These are phyloP conservation scores for Pachycephala philippinensis DNA, from an alignment of 2,113 vertebrate species.

Conservation along the genomic window DNA sequence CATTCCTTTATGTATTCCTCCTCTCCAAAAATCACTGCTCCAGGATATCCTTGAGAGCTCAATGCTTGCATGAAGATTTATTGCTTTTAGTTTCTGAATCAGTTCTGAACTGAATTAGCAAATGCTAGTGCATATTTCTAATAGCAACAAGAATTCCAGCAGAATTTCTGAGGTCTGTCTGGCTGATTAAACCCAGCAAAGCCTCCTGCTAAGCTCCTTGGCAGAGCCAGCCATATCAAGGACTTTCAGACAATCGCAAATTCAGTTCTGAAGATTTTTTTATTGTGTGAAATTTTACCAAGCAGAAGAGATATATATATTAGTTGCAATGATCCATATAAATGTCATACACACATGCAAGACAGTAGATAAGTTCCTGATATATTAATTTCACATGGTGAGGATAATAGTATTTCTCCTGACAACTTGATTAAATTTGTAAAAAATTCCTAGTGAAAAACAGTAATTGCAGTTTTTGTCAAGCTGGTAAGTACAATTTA, in stretches of 20 bases:
- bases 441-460: not conserved
- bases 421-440: not conserved
- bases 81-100: conserved; percentile 23
- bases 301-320: not conserved
- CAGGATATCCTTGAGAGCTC: not conserved
- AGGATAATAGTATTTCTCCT: not conserved
- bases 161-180: conserved; percentile 24
- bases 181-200: conserved; percentile 26
- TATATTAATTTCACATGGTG: not conserved
- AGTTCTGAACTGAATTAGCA: not conserved
- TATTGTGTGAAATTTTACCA: not conserved
- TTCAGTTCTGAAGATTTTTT: not conserved
- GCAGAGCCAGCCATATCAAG: not conserved
- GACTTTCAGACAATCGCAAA: not conserved
- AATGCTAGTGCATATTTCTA: not conserved
- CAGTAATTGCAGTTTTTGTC: not conserved
- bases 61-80: conserved; percentile 23
- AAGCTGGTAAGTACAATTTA: not conserved
- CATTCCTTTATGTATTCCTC: conserved; percentile 31
- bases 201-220: not conserved
- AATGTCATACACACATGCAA: not conserved
- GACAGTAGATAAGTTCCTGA: not conserved
- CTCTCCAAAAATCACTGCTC: conserved; percentile 39
- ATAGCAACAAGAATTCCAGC: not conserved
- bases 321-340: not conserved